Evolutionary conservation across 2,888 invertebrate genomes (phyloP), one percentile per base, ranked within the genome.

Genomic region (Metopia argyrocephala): DNA sequence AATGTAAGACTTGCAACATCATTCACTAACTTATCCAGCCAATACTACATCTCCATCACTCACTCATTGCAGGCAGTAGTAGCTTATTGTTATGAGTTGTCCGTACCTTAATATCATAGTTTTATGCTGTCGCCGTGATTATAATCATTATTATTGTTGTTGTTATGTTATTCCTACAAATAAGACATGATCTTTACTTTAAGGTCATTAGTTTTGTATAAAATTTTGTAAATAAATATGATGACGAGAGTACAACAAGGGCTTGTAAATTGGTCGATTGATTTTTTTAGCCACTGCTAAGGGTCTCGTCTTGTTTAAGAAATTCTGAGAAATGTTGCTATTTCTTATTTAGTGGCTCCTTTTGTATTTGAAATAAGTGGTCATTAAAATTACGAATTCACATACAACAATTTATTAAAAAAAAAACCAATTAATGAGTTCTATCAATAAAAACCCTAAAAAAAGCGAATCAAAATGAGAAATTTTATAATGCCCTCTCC

Each of bases 131-230:
- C 5, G 54, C 5, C 21, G 23, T 45, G n/a, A n/a, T n/a, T n/a
- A n/a, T n/a, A n/a, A n/a, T n/a, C n/a, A n/a, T n/a, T n/a, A n/a
- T n/a, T 9, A 28, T 18, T 52, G 48, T 54, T 54, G 18, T 66
- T 46, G 46, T 61, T 52, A 52, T 56, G 45, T 6, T 5, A 57
- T 62, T 61, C 23, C 15, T 57, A 76, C 68, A 80, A 76, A 81
- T 71, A 81, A 78, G 70, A 75, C 78, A 75, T 81, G 78, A 81
- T 81, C 78, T 78, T 70, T 78, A 80, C 78, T 78, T 70, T 78
- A 80, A 80, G 80, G 80, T 81, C 81, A 76, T 81, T 81, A 54
- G 45, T 70, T 76, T 76, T 68, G 64, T 65, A 64, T 20, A 68
- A 66, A 64, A 38, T 38, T 38, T 25, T 21, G 28, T 64, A n/a